These are phyloP conservation scores for Aurelia aurita DNA, from an alignment of 30 jellyfish, hydroid and myxozoan species.

Conservation along the genomic window DNA sequence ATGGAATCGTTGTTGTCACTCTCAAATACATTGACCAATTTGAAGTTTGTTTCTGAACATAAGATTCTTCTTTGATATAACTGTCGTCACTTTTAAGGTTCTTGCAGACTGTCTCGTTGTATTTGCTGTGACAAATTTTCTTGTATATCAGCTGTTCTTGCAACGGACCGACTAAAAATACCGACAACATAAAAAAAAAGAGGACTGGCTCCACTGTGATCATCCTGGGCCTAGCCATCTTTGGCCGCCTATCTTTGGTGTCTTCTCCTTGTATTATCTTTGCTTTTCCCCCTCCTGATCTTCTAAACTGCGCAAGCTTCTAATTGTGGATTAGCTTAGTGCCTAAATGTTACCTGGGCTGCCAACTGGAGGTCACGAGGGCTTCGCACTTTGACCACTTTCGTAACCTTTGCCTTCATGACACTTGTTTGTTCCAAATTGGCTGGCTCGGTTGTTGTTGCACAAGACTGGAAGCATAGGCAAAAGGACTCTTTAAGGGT, in stretches of 20 bases:
- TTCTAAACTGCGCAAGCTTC: neutral
- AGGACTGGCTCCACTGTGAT: constrained; percentile 94
- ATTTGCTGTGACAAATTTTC: constrained; percentile 71
- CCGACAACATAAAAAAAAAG: constrained; percentile 74
- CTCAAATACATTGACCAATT: constrained; percentile 76
- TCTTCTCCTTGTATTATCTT: neutral
- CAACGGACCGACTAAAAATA: constrained; percentile 47
- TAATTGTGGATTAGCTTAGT: too few relatives aligned
- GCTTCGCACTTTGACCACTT: too few relatives aligned
- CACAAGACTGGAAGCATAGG: too few relatives aligned
- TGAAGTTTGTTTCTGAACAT: constrained; percentile 83
- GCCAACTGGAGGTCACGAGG: too few relatives aligned
- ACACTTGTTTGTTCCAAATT: too few relatives aligned
- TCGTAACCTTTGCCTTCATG: too few relatives aligned
- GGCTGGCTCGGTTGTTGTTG: too few relatives aligned
- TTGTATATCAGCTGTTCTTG: constrained; percentile 83
- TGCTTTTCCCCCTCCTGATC: neutral
- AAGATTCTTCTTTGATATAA: constrained; percentile 25
- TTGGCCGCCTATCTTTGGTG: neutral
- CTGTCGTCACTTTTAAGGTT: constrained; percentile 18
- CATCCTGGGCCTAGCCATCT: constrained; percentile 53
- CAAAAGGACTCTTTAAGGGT: too few relatives aligned
- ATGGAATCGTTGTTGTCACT: constrained; percentile 82
- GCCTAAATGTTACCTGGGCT: neutral
- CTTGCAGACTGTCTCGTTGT: constrained; percentile 76